Base-by-base conservation (phyloP, 2,888 invertebrate species). In the Phania funesta region DNA sequence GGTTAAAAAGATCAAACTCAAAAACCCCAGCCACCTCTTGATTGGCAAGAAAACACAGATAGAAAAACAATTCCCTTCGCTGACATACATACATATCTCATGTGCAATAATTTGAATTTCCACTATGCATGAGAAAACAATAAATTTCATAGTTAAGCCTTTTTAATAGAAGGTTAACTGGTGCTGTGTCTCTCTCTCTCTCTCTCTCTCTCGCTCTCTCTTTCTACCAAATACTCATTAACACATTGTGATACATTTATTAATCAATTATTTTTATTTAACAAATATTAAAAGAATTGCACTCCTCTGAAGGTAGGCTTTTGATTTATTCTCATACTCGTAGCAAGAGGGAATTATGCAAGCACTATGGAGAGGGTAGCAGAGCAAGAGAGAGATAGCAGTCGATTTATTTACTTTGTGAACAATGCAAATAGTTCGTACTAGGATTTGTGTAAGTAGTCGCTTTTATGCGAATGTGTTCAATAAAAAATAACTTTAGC, bases 1-100 rank as follows among this genome's bases (percentile, higher is more conserved):
- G 68, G 77, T 54, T 62, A 65, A 38, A 50, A 56, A 29, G 35
- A 18, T 35, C 50, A 38, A 65, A 56, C 32, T 58, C 38, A 60
- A 41, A 6, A 22, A 60, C 16, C 8, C 16, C 8, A 8, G 13
- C 0, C 11, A 8, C n/a, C 38, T 13, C 38, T 13, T 13, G 4
- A 3, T 11, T 2, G 9, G 46, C 46, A 46, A n/a, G 22, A 46
- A 48, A 16, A 13, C 5, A 46, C 6, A 24, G 4, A 16, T 8
- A 20, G 1, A 20, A 20, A 24, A 1, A 13, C 8, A 46, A 41
- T 41, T 24, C 2, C 0, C 22, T 35, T 3, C 35, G 9, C 7
- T n/a, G 0, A 20, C 18, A 44, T 29, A 29, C 16, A 18, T 41
- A 29, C 22, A 4, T 5, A 13, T 24, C 24, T 22, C 9, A 48